phyloP scores from a whole-genome alignment of 2,888 invertebrate species.

The Calliopum simillimum region DNA sequence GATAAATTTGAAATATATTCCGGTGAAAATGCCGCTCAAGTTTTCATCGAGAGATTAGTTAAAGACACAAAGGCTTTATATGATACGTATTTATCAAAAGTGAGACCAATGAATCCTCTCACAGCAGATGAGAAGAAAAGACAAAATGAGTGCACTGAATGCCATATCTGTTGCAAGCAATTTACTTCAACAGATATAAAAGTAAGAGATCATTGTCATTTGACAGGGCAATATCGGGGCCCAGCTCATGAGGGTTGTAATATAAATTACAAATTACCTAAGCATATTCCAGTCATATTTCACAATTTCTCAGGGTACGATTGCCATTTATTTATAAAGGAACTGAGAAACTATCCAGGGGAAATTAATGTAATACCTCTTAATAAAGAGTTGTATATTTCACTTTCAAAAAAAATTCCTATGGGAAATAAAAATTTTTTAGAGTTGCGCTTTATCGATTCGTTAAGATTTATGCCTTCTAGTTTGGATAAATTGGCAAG shows the following conservation, averaged over 20 bases:
- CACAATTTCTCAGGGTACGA: slow-evolving; percentile 32
- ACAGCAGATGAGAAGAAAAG: neutral
- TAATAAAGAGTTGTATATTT: slow-evolving; percentile 55
- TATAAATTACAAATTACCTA: neutral
- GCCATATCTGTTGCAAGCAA: too few species aligned
- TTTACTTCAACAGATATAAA: too few species aligned
- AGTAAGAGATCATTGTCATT: slow-evolving; percentile 30
- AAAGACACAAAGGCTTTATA: neutral
- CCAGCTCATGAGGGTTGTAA: slow-evolving; percentile 22
- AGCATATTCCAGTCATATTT: slow-evolving; percentile 12
- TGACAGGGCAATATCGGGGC: slow-evolving; percentile 27
- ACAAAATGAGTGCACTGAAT: neutral
- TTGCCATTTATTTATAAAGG: slow-evolving; percentile 39
- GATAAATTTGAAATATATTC: neutral
- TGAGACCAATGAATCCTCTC: neutral
- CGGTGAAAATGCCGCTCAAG: neutral
- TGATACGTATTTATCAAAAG: neutral
- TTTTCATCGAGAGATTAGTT: neutral
- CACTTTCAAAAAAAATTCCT: slow-evolving; percentile 35
- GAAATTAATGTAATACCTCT: slow-evolving; percentile 49
- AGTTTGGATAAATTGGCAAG: slow-evolving; percentile 33
- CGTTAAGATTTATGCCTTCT: slow-evolving; percentile 35
- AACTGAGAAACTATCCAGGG: slow-evolving; percentile 24
- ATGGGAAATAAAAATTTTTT: slow-evolving; percentile 3
- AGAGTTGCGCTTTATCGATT: slow-evolving; percentile 41